Percentiles rank a stretch among this genome's conserved stretches.
Evolutionary conservation across 2,113 vertebrate species (phyloP).

Genomic region (Anolis sagrei): DNA sequence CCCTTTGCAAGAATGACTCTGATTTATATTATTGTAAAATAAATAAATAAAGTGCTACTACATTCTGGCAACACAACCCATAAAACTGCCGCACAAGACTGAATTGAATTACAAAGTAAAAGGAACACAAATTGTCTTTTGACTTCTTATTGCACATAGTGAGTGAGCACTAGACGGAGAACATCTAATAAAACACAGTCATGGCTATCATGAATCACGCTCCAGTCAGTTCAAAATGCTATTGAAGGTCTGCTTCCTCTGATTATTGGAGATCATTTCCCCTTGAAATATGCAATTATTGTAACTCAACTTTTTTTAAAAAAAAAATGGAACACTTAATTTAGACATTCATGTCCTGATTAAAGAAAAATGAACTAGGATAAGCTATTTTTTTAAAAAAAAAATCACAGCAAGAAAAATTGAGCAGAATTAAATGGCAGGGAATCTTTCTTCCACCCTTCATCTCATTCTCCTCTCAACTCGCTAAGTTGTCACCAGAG

Average conservation of each 20-base stretch:
- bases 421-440: slow-evolving; percentile 18
- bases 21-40: neutral
- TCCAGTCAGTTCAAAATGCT: slow-evolving; percentile 9
- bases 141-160: slow-evolving; percentile 6
- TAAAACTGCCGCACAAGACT: neutral
- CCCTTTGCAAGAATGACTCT: no score
- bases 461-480: neutral
- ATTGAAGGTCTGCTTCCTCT: slow-evolving; percentile 7
- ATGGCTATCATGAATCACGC: neutral
- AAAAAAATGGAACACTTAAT: neutral
- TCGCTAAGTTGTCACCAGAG: neutral
- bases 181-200: neutral
- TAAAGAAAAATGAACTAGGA: slow-evolving; percentile 8
- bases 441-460: neutral
- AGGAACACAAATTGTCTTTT: neutral
- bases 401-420: slow-evolving; percentile 2
- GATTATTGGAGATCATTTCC: slow-evolving; percentile 28
- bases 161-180: neutral
- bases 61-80: neutral
- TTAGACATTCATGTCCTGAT: neutral
- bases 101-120: neutral
- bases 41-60: slow-evolving; percentile 3
- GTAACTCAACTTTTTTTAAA: neutral
- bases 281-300: slow-evolving; percentile 4
- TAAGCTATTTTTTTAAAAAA: neutral